A percentile compares a stretch with the other conserved stretches of the same genome.
phyloP scores from a whole-genome alignment of 2,888 invertebrate genomes.

The Cheiracanthium punctorium region DNA sequence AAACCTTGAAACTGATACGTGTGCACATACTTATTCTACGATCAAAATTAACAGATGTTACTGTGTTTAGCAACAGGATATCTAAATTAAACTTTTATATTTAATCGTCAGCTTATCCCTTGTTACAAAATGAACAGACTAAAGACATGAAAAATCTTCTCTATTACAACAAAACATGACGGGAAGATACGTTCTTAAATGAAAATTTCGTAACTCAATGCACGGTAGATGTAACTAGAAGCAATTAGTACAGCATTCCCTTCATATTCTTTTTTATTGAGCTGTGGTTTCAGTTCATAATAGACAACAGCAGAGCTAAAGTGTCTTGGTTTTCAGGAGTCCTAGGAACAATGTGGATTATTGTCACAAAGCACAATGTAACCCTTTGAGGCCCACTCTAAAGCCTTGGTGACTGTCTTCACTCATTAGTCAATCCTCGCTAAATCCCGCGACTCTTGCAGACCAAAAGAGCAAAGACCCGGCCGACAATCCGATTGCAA shows the following conservation, averaged over 20 bases:
- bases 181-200: too few relatives aligned
- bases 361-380: slow-evolving; percentile 64
- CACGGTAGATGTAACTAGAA: not conserved
- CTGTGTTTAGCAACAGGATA: too few relatives aligned
- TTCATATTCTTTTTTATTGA: slow-evolving; percentile 10
- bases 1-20: too few relatives aligned
- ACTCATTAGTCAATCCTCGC: slow-evolving; percentile 41
- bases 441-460: not conserved
- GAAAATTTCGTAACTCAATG: not conserved
- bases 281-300: slow-evolving; percentile 57
- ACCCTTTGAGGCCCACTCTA: slow-evolving; percentile 34
- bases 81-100: too few relatives aligned
- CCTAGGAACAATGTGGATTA: slow-evolving; percentile 42
- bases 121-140: too few relatives aligned
- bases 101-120: too few relatives aligned
- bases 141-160: too few relatives aligned
- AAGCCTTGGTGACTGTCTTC: slow-evolving; percentile 47
- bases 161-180: too few relatives aligned
- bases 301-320: slow-evolving; percentile 42
- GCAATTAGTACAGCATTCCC: slow-evolving; percentile 45
- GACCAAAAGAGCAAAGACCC: slow-evolving; percentile 44
- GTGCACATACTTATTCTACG: too few relatives aligned
- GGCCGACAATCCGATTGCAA: slow-evolving; percentile 30
- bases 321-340: slow-evolving; percentile 48
- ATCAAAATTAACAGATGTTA: too few relatives aligned